Conservation (phyloP, 2,797 vertebrate species). For the Margarornis squamiger region DNA sequence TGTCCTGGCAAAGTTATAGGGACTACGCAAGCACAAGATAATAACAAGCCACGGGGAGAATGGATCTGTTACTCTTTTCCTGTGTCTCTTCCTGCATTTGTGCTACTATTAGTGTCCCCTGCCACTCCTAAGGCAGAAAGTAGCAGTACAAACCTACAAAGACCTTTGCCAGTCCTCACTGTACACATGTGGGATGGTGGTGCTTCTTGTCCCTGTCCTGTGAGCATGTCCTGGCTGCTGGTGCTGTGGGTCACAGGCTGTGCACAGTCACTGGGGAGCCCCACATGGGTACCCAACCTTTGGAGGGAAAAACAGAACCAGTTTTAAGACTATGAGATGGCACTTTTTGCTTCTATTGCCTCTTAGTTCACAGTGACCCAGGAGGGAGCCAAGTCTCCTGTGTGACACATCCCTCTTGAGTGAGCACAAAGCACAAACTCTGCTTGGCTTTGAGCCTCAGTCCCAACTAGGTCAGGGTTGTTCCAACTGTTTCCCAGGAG, state of each 20-base stretch:
- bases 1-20: neutral
- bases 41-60: neutral
- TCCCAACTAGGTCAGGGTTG: neutral
- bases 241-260: neutral
- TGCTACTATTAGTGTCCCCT: neutral
- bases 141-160: neutral
- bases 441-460: neutral
- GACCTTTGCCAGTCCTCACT: neutral
- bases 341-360: neutral
- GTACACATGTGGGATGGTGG: neutral
- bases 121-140: neutral
- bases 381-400: neutral
- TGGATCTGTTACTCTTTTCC: neutral
- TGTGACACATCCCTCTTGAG: neutral
- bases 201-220: neutral
- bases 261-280: accelerated
- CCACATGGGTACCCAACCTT: neutral
- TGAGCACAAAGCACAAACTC: neutral
- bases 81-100: neutral
- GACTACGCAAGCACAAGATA: neutral
- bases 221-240: neutral
- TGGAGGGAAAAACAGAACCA: neutral
- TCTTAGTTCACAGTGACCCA: neutral
- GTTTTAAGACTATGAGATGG: neutral
- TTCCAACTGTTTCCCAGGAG: neutral